phyloP scores from a whole-genome alignment of 2,888 invertebrate species.

The Eilema depressum region DNA sequence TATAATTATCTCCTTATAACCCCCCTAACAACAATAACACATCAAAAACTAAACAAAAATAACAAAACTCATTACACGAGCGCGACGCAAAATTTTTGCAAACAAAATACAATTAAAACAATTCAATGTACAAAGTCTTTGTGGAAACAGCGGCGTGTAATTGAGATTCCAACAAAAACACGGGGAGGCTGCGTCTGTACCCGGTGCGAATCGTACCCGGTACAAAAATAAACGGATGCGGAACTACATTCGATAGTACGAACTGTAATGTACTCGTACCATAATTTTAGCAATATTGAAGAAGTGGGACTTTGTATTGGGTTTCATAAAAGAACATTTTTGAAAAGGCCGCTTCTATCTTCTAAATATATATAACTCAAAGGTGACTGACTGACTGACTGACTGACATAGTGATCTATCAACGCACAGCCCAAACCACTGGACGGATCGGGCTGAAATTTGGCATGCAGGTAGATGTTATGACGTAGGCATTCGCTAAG shows the following conservation, averaged over 20 bases:
- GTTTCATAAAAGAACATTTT: too few relatives aligned
- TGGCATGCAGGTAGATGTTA: too few relatives aligned
- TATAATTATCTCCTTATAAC: background rate
- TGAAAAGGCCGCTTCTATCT: too few relatives aligned
- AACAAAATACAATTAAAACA: conserved; percentile 39
- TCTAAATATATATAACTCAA: too few relatives aligned
- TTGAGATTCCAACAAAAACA: conserved; percentile 53
- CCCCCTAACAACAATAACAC: background rate
- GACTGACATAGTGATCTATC: too few relatives aligned
- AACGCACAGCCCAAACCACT: too few relatives aligned
- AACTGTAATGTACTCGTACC: conserved; percentile 11
- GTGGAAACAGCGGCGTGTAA: conserved; percentile 39
- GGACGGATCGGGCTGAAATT: too few relatives aligned
- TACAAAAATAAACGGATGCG: conserved; percentile 42
- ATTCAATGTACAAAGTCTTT: conserved; percentile 28
- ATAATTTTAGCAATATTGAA: background rate
- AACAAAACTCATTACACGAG: conserved; percentile 24
- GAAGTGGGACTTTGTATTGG: too few relatives aligned
- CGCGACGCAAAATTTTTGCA: conserved; percentile 14
- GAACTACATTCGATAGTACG: conserved; percentile 24
- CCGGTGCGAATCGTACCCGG: conserved; percentile 20
- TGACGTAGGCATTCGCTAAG: too few relatives aligned
- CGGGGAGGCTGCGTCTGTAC: conserved; percentile 8
- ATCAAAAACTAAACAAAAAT: conserved; percentile 3
- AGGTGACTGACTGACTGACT: too few relatives aligned